Evolutionary conservation across 2,888 invertebrate genomes (phyloP).

Genomic region (Leptopterna dolabrata): DNA sequence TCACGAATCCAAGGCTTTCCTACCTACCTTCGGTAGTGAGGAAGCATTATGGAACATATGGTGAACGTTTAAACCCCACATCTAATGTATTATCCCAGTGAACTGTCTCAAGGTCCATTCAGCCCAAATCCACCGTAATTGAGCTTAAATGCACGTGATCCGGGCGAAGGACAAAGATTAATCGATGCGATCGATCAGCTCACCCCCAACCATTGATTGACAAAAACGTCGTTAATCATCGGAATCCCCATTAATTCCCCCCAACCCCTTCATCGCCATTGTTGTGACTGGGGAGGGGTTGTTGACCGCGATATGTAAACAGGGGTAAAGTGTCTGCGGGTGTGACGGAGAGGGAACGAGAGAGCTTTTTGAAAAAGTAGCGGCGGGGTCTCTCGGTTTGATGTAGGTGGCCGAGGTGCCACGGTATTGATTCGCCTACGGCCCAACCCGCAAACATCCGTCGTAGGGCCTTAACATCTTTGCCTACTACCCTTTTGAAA

Average conservation of each 20-base stretch:
- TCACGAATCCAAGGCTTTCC: too few species aligned
- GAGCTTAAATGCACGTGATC: not conserved
- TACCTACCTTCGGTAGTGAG: too few species aligned
- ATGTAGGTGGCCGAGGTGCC: slow-evolving; percentile 55
- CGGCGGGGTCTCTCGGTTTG: slow-evolving; percentile 50
- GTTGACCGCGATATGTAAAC: slow-evolving; percentile 43
- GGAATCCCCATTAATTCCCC: not conserved
- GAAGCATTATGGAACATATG: too few species aligned
- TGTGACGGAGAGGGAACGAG: not conserved
- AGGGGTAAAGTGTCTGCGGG: slow-evolving; percentile 2
- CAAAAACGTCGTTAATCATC: not conserved
- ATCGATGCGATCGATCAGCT: not conserved
- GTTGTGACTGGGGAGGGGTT: slow-evolving; percentile 3
- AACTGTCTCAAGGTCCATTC: too few species aligned
- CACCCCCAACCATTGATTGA: not conserved
- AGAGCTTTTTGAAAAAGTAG: not conserved
- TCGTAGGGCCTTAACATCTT: slow-evolving; percentile 49
- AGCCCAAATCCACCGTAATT: too few species aligned
- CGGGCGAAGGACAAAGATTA: not conserved
- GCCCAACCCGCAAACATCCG: slow-evolving; percentile 58
- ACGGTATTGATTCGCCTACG: slow-evolving; percentile 57
- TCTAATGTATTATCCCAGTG: too few species aligned
- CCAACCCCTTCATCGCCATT: not conserved
- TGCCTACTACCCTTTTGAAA: slow-evolving; percentile 52
- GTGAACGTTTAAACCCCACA: too few species aligned